A percentile compares a stretch with the other conserved stretches of the same genome.
phyloP scores from a whole-genome alignment of 1,140 invertebrate genomes.

The Scaptodrosophila lebanonensis region DNA sequence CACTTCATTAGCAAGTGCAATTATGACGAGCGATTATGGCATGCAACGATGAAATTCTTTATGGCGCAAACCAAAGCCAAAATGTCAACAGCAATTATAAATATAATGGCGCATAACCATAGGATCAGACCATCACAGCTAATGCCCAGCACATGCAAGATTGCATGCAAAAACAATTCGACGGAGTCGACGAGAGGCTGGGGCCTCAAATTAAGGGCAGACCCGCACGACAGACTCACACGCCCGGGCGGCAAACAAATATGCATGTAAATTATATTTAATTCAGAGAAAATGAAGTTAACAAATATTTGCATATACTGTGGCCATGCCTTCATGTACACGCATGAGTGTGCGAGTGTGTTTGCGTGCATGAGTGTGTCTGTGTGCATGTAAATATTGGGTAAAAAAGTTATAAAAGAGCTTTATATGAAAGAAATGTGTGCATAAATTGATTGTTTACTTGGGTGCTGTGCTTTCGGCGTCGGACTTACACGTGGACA shows the following conservation, averaged over 20 bases:
- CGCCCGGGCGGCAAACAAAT: conserved; percentile 43
- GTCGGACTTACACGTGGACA: conserved; percentile 1
- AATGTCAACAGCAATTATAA: conserved; percentile 71
- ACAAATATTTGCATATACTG: conserved; percentile 65
- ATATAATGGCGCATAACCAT: conserved; percentile 10
- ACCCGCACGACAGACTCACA: not conserved
- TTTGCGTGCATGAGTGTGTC: not conserved
- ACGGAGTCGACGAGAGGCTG: conserved; percentile 30
- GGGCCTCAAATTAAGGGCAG: conserved; percentile 8
- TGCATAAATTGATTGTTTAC: conserved; percentile 66
- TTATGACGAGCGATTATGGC: conserved; percentile 45
- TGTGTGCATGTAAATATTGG: conserved; percentile 28
- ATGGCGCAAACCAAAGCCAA: conserved; percentile 22
- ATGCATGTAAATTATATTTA: conserved; percentile 74
- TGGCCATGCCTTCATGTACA: conserved; percentile 2
- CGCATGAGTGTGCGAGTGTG: conserved; percentile 9
- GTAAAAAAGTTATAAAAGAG: conserved; percentile 3
- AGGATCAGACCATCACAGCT: too few species aligned
- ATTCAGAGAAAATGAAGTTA: conserved; percentile 72
- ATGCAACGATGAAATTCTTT: not conserved
- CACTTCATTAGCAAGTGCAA: conserved; percentile 61
- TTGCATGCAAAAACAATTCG: conserved; percentile 28
- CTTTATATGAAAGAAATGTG: conserved; percentile 23
- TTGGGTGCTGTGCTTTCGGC: conserved; percentile 9
- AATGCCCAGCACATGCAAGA: conserved; percentile 43